Percentiles rank a stretch among this genome's conserved stretches.
These are phyloP conservation scores for Dendrolimus punctatus DNA, from an alignment of 1,140 invertebrate genomes.

Conservation along the genomic window DNA sequence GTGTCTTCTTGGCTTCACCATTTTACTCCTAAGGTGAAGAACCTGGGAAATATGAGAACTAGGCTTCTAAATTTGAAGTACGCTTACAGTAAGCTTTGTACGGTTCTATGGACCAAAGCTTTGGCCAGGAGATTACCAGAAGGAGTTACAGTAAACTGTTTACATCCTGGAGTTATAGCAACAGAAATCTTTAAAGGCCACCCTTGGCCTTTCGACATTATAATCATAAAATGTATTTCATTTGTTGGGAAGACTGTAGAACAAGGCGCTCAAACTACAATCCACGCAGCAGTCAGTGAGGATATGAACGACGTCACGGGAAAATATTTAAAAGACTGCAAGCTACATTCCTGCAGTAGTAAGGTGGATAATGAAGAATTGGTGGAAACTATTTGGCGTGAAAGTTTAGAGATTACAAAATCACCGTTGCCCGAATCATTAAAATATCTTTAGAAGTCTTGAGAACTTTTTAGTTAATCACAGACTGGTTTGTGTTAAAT, in stretches of 20 bases:
- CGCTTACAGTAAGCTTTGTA: constrained; percentile 79
- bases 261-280: constrained; percentile 79
- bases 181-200: constrained; percentile 73
- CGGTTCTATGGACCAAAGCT: constrained; percentile 78
- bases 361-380: constrained; percentile 20
- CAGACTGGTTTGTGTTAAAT: too few species aligned
- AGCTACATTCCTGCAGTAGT: constrained; percentile 13
- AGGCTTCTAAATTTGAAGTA: constrained; percentile 71
- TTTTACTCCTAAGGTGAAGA: constrained; percentile 73
- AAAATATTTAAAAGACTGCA: constrained; percentile 51
- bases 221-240: constrained; percentile 22
- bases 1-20: constrained; percentile 77
- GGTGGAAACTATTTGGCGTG: constrained; percentile 33
- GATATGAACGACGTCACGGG: constrained; percentile 36
- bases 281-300: constrained; percentile 55
- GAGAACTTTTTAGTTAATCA: too few species aligned
- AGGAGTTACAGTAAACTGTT: constrained; percentile 70
- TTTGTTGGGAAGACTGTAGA: constrained; percentile 68
- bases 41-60: constrained; percentile 69
- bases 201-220: constrained; percentile 20
- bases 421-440: too few species aligned
- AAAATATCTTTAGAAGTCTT: too few species aligned
- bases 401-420: not conserved
- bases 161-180: constrained; percentile 75
- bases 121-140: constrained; percentile 72